Base-by-base conservation (phyloP, 2,797 vertebrate genomes). In the Sebastes taczanowskii region DNA sequence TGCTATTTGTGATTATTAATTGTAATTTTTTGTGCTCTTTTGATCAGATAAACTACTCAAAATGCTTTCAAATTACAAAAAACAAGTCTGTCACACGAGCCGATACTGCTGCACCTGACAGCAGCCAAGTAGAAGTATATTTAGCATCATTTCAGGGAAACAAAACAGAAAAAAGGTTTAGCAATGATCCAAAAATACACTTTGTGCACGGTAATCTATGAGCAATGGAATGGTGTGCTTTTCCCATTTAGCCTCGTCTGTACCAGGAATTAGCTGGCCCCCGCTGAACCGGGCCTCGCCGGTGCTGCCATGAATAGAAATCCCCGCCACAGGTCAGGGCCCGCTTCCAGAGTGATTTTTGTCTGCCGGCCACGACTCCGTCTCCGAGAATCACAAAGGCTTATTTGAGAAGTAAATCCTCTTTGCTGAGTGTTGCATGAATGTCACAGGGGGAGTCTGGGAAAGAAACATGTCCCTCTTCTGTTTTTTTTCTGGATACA, bases 261-360 rank as follows among this genome's bases (percentile, higher is more conserved):
- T 82, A 91, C 88, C 87, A 93, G 90, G 91, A 95, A 94, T 95
- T 94, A 95, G 90, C 88, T 90, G 92, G 92, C 35, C 93, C 91
- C 92, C 63, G 73, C 91, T 93, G 77, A 84, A 85, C 89, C 38
- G 71, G 84, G 89, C 83, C 89, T 86, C 6, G 9, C 85, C 77
- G 86, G 71, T 88, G 77, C 88, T 83, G 89, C 91, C 86, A 85
- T 83, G 91, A 93, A 90, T 86, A 92, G 90, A 92, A 90, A 85
- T 88, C 86, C 87, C 74, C 64, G 82, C 86, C 88, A 82, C 83
- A 79, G 87, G 85, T 90, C 82, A 83, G 70, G 88, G 79, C 82
- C 29, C 9, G 67, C 76, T 65, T 86, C 81, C 86, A 90, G 74
- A 83, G 73, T 53, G 69, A 86, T 83, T 91, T 89, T 74, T 81